Evolutionary conservation across 2,113 vertebrate genomes (phyloP), one percentile per base, ranked within the genome.

Genomic region (Oriolus oriolus): DNA sequence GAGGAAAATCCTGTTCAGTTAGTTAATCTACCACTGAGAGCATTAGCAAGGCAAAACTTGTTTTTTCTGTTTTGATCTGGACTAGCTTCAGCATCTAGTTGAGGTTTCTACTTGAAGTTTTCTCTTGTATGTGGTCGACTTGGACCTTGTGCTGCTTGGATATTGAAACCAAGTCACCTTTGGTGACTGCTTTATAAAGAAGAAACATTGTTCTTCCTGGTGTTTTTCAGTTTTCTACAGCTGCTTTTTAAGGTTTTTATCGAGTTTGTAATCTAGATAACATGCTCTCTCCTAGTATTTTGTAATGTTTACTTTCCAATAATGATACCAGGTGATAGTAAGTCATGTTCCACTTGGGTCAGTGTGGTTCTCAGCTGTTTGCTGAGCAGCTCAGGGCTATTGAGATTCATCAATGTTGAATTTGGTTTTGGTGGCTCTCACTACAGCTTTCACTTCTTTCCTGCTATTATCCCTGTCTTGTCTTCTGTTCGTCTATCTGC

Each of bases 391-490:
- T 65, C 41, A 60, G 28, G 31, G 22, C 2, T 77, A 24, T 6
- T 44, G 64, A 57, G 22, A 54, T 54, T 63, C 23, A 54, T 84
- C 42, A 57, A 0, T 31, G 7, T 7, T 71, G 8, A 28, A 14
- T 60, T 68, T 66, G 3, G 6, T 64, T 52, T 87, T 26, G 35
- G n/a, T 31, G 28, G 13, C n/a, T 13, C 26, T 84, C 19, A 15
- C n/a, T 26, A 6, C 9, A 6, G 50, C 35, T 91, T 84, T 33
- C 18, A 44, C 0, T 79, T 88, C 20, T 63, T 66, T 50, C 21
- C 28, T 76, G 37, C 28, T 60, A 1, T 59, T 87, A 23, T 6
- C 20, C 6, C 11, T 35, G 0, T 69, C 9, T 37, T 1, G 0
- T 50, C 16, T 64, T 66, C 53, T 39, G 13, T 54, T 65, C 15